Evolutionary conservation across 2,797 vertebrate genomes (phyloP), one percentile per base, ranked within the genome.

Genomic region (Macropodus opercularis): DNA sequence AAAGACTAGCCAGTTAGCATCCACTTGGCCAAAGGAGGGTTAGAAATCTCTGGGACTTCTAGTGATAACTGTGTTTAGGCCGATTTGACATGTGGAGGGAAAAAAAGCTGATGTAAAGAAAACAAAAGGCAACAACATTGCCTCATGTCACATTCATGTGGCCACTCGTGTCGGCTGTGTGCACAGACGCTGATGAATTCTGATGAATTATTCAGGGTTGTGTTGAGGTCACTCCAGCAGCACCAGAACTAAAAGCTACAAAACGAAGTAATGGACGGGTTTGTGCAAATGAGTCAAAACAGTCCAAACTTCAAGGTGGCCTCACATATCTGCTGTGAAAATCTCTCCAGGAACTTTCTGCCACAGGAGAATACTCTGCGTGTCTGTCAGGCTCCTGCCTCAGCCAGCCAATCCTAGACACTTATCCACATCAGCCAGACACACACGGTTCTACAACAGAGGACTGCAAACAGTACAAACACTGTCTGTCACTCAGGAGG

Each of bases 201-300:
- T 69, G 26, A 75, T 87, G 72, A 82, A 88, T 89, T 71, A 88
- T 87, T 89, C 69, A 87, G 19, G 36, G 69, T 63, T 57, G 42
- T 56, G 50, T 59, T 24, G 67, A 68, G 59, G 54, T 22, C 46
- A 75, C 61, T 63, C 40, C 22, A 24, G 39, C 43, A 51, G 23
- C 54, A 47, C 8, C 40, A 69, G 61, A 48, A 39, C 69, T 49
- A 61, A 64, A 75, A 51, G 48, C 58, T 62, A 49, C 79, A 80
- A 55, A 64, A 75, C 52, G 13, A 55, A 69, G 72, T 50, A 68
- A 80, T 46, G 36, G 24, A 38, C 42, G 47, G 7, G 39, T 72
- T 71, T 65, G 38, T 6, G 18, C n/a, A 12, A 61, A 50, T 38
- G 48, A 64, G 50, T 70, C 49, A 63, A 50, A 82, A 73, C 43